Percentiles rank a stretch among this genome's conserved stretches.
These are phyloP conservation scores for Holothuria leucospilota DNA, from an alignment of 53 echinoderm and acorn worm species.

Conservation along the genomic window DNA sequence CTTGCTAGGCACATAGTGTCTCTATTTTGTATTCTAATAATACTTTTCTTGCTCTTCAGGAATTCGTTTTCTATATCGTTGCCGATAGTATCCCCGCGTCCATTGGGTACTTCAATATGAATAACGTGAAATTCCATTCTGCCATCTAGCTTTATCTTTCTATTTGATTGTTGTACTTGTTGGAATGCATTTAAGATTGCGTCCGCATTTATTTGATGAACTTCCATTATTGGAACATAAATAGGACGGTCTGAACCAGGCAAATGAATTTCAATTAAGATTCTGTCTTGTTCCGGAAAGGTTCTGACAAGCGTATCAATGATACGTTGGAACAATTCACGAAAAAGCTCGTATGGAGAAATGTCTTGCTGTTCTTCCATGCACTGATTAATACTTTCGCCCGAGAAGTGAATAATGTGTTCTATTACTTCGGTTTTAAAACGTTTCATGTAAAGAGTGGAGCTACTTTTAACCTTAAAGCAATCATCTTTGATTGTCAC, in stretches of 20 bases:
- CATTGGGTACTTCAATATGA: constrained; percentile 8
- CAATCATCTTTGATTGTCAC: too few relatives aligned
- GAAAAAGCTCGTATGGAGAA: background rate
- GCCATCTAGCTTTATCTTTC: constrained; percentile 35
- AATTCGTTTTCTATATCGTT: background rate
- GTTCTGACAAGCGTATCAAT: background rate
- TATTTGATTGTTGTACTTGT: constrained; percentile 32
- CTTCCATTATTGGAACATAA: too few relatives aligned
- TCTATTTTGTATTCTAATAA: background rate
- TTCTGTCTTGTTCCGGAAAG: background rate
- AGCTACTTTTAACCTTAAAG: too few relatives aligned
- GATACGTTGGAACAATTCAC: background rate
- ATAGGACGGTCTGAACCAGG: constrained; percentile 1
- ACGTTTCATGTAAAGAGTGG: too few relatives aligned
- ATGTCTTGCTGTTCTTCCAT: background rate
- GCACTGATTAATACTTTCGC: background rate
- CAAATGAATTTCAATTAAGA: constrained; percentile 1
- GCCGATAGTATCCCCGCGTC: background rate
- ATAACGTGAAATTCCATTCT: constrained; percentile 9
- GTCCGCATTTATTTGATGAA: too few relatives aligned
- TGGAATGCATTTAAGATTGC: background rate
- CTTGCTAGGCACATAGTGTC: constrained; percentile 56
- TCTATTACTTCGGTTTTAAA: constrained; percentile 1
- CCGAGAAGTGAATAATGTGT: background rate
- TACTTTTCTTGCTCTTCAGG: background rate